Conservation (phyloP, 1,140 invertebrate genomes). For the Lasioglossum albipes region DNA sequence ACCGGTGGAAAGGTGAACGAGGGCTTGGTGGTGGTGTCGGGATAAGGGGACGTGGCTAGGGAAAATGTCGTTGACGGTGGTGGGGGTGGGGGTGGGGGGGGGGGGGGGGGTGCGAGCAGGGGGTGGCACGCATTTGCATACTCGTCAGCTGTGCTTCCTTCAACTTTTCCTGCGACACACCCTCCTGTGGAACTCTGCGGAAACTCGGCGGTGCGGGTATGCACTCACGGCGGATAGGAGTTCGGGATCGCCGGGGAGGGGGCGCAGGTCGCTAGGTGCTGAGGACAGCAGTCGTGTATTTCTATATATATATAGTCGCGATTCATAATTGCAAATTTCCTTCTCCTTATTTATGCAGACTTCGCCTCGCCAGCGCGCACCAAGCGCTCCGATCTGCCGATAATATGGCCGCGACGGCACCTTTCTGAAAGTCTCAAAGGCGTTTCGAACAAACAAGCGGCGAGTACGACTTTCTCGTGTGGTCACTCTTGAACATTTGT, state of each 20-base stretch:
- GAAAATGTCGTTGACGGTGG: background rate
- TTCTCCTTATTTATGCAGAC: conserved; percentile 79
- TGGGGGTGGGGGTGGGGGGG: background rate
- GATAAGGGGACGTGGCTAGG: background rate
- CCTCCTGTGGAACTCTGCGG: conserved; percentile 56
- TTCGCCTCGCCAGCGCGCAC: conserved; percentile 29
- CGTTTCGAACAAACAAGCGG: too few species aligned
- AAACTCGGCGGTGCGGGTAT: conserved; percentile 59
- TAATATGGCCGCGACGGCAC: conserved; percentile 17
- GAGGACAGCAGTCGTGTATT: conserved; percentile 75
- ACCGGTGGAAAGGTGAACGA: conserved; percentile 7
- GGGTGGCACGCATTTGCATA: conserved; percentile 78
- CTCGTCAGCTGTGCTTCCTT: conserved; percentile 81
- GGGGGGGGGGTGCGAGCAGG: background rate
- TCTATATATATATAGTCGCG: conserved; percentile 68
- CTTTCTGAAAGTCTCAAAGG: too few species aligned
- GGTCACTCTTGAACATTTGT: too few species aligned
- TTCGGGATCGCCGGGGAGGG: conserved; percentile 5
- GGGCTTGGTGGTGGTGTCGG: background rate
- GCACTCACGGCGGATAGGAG: conserved; percentile 54
- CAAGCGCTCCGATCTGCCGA: conserved; percentile 40
- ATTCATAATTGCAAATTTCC: conserved; percentile 81
- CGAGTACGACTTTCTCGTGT: too few species aligned
- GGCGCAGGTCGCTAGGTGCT: conserved; percentile 41
- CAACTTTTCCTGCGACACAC: conserved; percentile 79